Evolutionary conservation across 2,797 vertebrate genomes (phyloP).

Genomic region (Triplophysa yarkandensis): DNA sequence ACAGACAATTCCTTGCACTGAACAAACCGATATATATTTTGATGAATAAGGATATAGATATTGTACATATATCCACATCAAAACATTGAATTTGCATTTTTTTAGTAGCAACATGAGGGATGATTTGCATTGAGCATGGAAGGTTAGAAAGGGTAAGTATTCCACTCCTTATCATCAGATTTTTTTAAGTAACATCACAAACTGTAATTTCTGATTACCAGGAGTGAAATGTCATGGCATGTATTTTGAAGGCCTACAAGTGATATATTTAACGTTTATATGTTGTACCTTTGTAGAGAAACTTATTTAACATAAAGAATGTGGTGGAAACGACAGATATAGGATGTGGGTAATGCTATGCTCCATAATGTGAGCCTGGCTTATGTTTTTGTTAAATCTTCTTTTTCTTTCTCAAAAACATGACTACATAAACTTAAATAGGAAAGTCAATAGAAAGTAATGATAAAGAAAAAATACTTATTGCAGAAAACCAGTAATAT

Average conservation of each 20-base stretch:
- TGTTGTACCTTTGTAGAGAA: slow-evolving; percentile 99
- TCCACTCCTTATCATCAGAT: slow-evolving; percentile 59
- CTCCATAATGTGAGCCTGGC: slow-evolving; percentile 78
- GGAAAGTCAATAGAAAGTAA: slow-evolving; percentile 59
- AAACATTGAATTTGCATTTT: slow-evolving; percentile 83
- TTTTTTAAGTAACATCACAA: slow-evolving; percentile 23
- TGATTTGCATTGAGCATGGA: slow-evolving; percentile 80
- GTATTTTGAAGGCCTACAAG: too few relatives aligned
- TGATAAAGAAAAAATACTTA: slow-evolving; percentile 55
- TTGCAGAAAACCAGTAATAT: slow-evolving; percentile 74
- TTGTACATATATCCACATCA: slow-evolving; percentile 67
- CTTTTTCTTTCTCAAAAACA: slow-evolving; percentile 73
- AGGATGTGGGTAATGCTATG: slow-evolving; percentile 77
- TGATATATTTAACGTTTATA: slow-evolving; percentile 99
- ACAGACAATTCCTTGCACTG: slow-evolving; percentile 76
- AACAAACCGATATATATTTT: slow-evolving; percentile 86
- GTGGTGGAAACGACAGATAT: slow-evolving; percentile 85
- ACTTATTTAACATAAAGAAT: slow-evolving; percentile 94
- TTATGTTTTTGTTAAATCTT: slow-evolving; percentile 77
- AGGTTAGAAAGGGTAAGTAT: slow-evolving; percentile 66
- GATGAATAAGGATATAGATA: slow-evolving; percentile 74
- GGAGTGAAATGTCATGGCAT: too few relatives aligned
- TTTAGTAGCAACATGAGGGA: slow-evolving; percentile 84
- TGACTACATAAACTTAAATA: slow-evolving; percentile 56
- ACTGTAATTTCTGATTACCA: too few relatives aligned